Base-by-base conservation (phyloP, 92 coral and sea anemone species). In the Paragorgia papillata region DNA sequence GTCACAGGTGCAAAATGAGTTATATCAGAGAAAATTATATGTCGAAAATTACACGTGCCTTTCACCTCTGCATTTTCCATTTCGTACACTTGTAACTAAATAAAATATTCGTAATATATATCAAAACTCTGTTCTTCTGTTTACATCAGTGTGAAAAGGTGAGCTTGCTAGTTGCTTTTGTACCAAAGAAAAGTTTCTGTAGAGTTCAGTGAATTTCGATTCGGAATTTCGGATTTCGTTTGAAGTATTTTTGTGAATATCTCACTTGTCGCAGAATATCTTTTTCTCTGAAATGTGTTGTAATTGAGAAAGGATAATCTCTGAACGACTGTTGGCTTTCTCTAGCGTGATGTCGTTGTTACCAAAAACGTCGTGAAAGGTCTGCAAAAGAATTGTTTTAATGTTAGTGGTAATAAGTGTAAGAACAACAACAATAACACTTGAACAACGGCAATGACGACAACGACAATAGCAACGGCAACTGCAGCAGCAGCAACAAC, bases 271-370 rank as follows among this genome's bases (percentile, higher is more conserved):
- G 56, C 99, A 95, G 81, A 91, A 95, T 41, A 95, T 82, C 21
- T 79, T 87, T 24, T 86, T 80, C 49, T 88, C 80, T 44, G 88
- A 86, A 74, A 95, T 91, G 81, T 95, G 93, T 54, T 89, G 80
- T 31, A 91, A 66, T 82, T 89, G 91, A 34, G 85, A 82, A 65
- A 91, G 79, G 19, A 95, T 97, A 66, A 92, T 88, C 37, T 91
- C 95, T 2, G 99, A 97, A 46, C 86, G 90, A 69, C 86, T 85
- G 82, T 84, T 91, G 9, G 99, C 99, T 25, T 86, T 85, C 9
- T 80, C 99, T 53, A 95, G 77, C 12, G 92, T 83, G 64, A 87
- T 91, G 0, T 89, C 75, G 76, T 89, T 95, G 88, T 71, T 71
- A 0, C 80, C 80, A 74, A 95, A 95, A 56, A 95, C 84, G 25